Base-by-base conservation (phyloP, 2,888 invertebrate species). In the Drosophila rellima region DNA sequence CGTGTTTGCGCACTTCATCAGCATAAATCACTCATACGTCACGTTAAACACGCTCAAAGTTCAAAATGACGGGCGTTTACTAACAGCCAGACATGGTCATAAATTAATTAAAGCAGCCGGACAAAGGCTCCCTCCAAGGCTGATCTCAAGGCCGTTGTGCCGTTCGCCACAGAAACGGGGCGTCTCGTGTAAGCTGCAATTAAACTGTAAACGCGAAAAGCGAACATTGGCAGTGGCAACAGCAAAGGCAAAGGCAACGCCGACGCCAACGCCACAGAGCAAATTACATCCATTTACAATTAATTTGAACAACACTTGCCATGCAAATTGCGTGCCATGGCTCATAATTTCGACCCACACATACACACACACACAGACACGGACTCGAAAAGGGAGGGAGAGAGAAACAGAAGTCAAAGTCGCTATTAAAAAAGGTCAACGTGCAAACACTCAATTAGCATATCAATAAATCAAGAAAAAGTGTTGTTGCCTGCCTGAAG, bases 201-300 rank as follows among this genome's bases (percentile, higher is more conserved):
- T 86, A 83, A 83, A 83, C 79, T 83, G 86, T 82, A 82, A 83
- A 86, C 80, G 86, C 80, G 74, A 85, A 74, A 65, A 65, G 70
- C 69, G 75, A 80, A 71, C 70, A 60, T 47, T 52, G 62, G 52
- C 57, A 65, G 47, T 56, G 40, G 48, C 65, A 40, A 40, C 33
- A 15, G 37, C 45, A 6, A 26, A 48, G 62, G 56, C 57, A 65
- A 50, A 42, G 40, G 48, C 65, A 44, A 40, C 33, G n/a, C 29
- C 47, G 57, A 42, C 26, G 33, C 35, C 68, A 55, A 44, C 66
- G 39, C 44, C 67, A 70, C 55, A 70, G 74, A 77, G 79, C 80
- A 85, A 85, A 85, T 85, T 85, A 85, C 88, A 82, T 77, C 85
- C 88, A 87, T 87, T 85, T 85, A 85, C 85, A 85, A 85, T 85